phyloP scores from a whole-genome alignment of 2,797 vertebrate species.

The Antrozous pallidus region DNA sequence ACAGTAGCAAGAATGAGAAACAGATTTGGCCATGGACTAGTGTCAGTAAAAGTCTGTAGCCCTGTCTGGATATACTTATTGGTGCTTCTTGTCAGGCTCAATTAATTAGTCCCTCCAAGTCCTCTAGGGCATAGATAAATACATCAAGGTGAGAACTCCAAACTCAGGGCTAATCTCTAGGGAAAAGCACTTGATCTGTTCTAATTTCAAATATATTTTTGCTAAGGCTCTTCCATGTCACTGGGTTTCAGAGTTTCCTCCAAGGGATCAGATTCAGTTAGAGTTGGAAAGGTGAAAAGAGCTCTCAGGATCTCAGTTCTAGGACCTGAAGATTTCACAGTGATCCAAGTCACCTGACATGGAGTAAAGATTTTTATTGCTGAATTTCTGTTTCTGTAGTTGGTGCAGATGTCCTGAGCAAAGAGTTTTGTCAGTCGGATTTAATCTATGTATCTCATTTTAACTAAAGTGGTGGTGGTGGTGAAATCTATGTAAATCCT shows the following conservation, averaged over 20 bases:
- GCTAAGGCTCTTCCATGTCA: background rate
- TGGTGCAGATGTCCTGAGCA: slow-evolving; percentile 3
- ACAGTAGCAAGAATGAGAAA: slow-evolving; percentile 39
- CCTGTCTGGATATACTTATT: background rate
- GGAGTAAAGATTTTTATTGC: background rate
- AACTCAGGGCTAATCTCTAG: background rate
- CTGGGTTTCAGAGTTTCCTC: slow-evolving; percentile 7
- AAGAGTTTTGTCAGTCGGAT: slow-evolving; percentile 22
- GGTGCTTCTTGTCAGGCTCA: slow-evolving; percentile 16
- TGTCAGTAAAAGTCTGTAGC: slow-evolving; percentile 1
- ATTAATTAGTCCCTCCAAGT: background rate
- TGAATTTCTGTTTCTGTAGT: background rate
- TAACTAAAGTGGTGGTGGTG: background rate
- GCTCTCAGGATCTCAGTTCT: background rate
- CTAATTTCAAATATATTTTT: slow-evolving; percentile 25
- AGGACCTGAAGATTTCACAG: background rate
- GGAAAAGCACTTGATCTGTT: slow-evolving; percentile 30
- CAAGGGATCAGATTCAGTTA: background rate
- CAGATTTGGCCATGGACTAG: background rate
- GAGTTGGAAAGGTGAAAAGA: slow-evolving; percentile 1
- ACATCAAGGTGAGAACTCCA: background rate
- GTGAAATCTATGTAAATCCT: background rate
- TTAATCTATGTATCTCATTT: background rate
- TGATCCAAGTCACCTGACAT: background rate
- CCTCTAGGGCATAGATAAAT: background rate